Percentiles rank a stretch among this genome's conserved stretches.
phyloP scores from a whole-genome alignment of 2,888 invertebrate species.

The Ceramica pisi region DNA sequence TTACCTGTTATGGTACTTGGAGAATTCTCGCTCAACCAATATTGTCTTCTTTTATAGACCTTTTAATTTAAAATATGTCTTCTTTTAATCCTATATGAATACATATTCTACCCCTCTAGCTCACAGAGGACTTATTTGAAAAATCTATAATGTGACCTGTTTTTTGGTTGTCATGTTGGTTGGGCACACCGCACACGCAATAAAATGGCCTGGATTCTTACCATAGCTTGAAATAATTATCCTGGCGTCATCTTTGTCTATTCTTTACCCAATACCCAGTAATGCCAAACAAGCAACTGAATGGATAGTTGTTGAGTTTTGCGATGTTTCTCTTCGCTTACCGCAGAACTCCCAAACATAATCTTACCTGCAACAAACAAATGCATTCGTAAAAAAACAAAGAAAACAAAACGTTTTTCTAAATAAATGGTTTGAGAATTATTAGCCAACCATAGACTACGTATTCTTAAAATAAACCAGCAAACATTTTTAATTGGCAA shows the following conservation, averaged over 20 bases:
- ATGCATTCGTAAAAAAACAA: conserved; percentile 15
- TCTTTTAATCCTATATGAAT: no score
- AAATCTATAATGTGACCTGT: not conserved
- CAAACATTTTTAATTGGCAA: conserved; percentile 27
- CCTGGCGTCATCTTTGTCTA: not conserved
- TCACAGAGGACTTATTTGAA: not conserved
- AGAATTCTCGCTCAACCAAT: not conserved
- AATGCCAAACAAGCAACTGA: not conserved
- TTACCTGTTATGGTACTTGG: not conserved
- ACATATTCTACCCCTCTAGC: no score
- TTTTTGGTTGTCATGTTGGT: not conserved
- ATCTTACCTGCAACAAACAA: conserved; percentile 62
- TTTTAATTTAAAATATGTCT: not conserved
- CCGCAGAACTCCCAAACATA: not conserved
- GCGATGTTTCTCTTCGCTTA: not conserved
- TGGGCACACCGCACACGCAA: no score
- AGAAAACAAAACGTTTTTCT: not conserved
- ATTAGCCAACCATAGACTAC: not conserved
- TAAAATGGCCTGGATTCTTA: not conserved
- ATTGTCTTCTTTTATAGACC: not conserved
- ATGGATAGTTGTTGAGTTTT: not conserved
- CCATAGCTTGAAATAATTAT: not conserved
- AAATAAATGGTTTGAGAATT: no score
- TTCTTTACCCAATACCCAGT: not conserved
- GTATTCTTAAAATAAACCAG: conserved; percentile 12